Percentiles rank a stretch among this genome's conserved stretches.
Evolutionary conservation across 2,888 invertebrate species (phyloP).

Genomic region (Spatulosminthurus flaviceps): DNA sequence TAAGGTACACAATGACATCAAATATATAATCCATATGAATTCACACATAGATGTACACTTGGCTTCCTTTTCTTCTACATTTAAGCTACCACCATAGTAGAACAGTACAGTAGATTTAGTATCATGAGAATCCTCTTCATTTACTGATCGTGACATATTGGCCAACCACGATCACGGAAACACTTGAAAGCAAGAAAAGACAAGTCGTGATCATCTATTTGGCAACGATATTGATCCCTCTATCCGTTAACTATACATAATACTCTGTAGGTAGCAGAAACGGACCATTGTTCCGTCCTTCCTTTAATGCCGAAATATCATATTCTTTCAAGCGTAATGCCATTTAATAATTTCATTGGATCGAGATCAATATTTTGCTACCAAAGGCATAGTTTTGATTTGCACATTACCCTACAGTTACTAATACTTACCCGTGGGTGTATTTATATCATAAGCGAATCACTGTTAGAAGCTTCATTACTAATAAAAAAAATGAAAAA

Average conservation of each 20-base stretch:
- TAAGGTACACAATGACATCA: background rate
- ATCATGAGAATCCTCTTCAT: constrained; percentile 48
- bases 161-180: constrained; percentile 59
- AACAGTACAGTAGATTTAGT: background rate
- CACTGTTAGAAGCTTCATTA: background rate
- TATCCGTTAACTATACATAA: constrained; percentile 52
- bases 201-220: constrained; percentile 59
- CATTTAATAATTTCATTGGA: constrained; percentile 15
- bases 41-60: background rate
- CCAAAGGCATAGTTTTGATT: background rate
- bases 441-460: background rate
- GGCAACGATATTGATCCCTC: constrained; percentile 54
- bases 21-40: background rate
- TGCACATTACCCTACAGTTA: background rate
- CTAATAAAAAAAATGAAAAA: background rate
- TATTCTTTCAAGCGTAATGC: constrained; percentile 40
- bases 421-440: too few relatives aligned
- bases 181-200: constrained; percentile 53
- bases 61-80: background rate
- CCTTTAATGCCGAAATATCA: constrained; percentile 26
- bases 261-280: constrained; percentile 15
- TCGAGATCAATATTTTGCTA: background rate
- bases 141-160: constrained; percentile 60
- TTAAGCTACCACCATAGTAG: background rate
- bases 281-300: constrained; percentile 48